Base-by-base conservation (phyloP, 1,140 invertebrate genomes). In the Streblospio benedicti region DNA sequence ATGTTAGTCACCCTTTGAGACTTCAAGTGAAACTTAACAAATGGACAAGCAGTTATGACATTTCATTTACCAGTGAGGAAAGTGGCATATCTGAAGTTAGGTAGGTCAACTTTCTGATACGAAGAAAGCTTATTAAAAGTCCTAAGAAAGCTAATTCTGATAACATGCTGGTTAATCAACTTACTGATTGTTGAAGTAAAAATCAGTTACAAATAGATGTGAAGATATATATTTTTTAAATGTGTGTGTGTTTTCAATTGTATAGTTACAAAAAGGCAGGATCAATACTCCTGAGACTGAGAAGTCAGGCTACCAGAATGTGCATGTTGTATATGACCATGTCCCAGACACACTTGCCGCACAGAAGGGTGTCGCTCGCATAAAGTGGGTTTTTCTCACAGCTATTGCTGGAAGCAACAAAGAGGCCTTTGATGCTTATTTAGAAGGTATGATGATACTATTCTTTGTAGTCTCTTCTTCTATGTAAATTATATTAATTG, bases 351-450 rank as follows among this genome's bases (percentile, higher is more conserved):
- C 6, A n/a, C 23, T 56, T 23, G 43, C 4, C n/a, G 18, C 28
- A 5, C 16, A 16, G 18, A 20, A 18, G 6, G 30, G 38, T 38
- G n/a, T 16, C 20, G 20, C 20, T 4, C 38, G 12, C 30, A 56
- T 23, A 23, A 56, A 9, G 16, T 56, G 53, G 53, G 43, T 23
- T n/a, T 56, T 56, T 56, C 53, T 56, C 33, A 56, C 38, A 25
- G 18, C 53, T 14, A 41, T 56, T 25, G 32, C 38, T 23, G 23
- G 23, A 4, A 23, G 5, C 28, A 35, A n/a, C 6, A 38, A 23
- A 18, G 25, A 23, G 30, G 53, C 53, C n/a, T 25, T 23, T 23
- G 38, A 20, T 2, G 38, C 32, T 20, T 56, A 56, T 31, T 18
- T 25, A 38, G 20, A 28, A 20, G 53, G 53, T 56, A 56, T 51